These are phyloP conservation scores for Atherinomorus stipes DNA, from an alignment of 2,113 vertebrate species.

Conservation along the genomic window DNA sequence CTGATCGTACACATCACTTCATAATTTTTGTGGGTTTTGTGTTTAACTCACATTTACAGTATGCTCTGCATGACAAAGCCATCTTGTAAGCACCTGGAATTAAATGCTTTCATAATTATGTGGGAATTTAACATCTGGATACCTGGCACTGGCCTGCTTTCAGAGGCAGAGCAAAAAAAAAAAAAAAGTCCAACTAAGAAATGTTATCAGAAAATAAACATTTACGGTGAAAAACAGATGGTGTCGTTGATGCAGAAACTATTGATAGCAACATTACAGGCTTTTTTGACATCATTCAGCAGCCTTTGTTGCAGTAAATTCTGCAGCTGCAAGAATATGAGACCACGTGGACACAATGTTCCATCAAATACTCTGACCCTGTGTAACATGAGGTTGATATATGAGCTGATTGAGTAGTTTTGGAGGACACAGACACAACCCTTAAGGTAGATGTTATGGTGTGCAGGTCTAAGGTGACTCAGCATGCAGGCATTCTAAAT, in stretches of 20 bases:
- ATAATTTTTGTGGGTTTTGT: background rate
- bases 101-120: slow-evolving; percentile 58
- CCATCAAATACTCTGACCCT: background rate
- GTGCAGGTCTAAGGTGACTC: slow-evolving; percentile 43
- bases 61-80: background rate
- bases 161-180: slow-evolving; percentile 31
- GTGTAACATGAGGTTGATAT: slow-evolving; percentile 19
- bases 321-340: slow-evolving; percentile 17
- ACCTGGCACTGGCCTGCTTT: slow-evolving; percentile 39
- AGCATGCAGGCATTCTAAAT: slow-evolving; percentile 45
- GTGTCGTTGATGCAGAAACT: slow-evolving; percentile 51
- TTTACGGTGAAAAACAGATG: slow-evolving; percentile 52
- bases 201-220: slow-evolving; percentile 50
- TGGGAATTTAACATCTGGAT: slow-evolving; percentile 72
- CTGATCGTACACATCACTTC: background rate
- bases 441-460: slow-evolving; percentile 41
- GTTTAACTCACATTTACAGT: slow-evolving; percentile 5
- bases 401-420: slow-evolving; percentile 22
- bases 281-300: slow-evolving; percentile 29
- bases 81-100: slow-evolving; percentile 38
- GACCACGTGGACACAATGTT: background rate
- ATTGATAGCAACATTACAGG: slow-evolving; percentile 31
- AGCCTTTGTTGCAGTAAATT: slow-evolving; percentile 7
- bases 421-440: slow-evolving; percentile 41
- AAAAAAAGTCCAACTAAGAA: slow-evolving; percentile 42